Base-by-base conservation (phyloP, 2,113 vertebrate genomes). In the Zingel zingel region DNA sequence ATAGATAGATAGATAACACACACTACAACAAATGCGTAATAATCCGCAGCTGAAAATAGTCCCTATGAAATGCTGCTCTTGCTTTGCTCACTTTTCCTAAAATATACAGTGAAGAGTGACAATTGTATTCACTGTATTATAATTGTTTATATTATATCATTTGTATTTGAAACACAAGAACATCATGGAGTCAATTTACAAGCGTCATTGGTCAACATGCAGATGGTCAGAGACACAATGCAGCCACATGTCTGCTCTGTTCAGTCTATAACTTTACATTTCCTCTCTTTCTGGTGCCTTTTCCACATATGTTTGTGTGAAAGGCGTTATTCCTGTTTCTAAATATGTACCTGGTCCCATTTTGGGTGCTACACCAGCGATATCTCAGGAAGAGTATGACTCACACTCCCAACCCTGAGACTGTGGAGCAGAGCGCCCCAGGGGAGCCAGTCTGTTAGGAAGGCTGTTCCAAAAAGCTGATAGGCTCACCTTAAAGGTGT, bases 371-470 rank as follows among this genome's bases (percentile, higher is more conserved):
- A 70, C 72, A 77, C 63, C 72, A 77, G 73, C 73, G 69, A 86
- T 74, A 61, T 83, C 48, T 90, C 88, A 79, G 77, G 72, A 84
- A 80, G 66, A 56, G 66, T 6, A 85, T 93, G 90, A 91, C 82
- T 94, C 93, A 93, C 80, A 21, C 63, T 79, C 23, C 21, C 74
- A 68, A 33, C 63, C 74, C 66, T 13, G 66, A 75, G 58, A 81
- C 80, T 74, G 77, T 68, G 71, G 85, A 85, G 80, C 80, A 59
- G 50, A 27, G 68, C 43, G 33, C 72, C 76, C 86, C 85, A 16
- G 78, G 90, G 89, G 90, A 92, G 89, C 83, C 88, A 73, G 86
- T 87, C 88, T 92, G 91, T 91, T 88, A 89, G 81, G 69, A 74
- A 74, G 84, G 27, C 83, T 89, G 84, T 83, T 92, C 77, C 85